A percentile compares a stretch with the other conserved stretches of the same genome.
Conservation (phyloP, 2,888 invertebrate species). For the Mesodorylaimus sp. region DNA sequence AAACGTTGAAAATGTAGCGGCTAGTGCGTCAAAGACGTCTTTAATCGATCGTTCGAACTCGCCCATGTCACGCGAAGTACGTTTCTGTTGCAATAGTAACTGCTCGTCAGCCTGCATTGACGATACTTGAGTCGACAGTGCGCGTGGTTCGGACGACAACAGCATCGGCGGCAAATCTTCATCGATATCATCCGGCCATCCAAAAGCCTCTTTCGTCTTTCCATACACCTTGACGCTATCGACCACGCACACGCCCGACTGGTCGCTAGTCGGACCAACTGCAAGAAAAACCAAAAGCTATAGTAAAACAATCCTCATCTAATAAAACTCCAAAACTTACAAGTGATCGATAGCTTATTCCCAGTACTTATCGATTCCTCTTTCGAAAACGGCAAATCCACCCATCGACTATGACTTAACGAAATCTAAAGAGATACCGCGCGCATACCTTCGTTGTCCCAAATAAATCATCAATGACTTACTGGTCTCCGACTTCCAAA, state of each 20-base stretch:
- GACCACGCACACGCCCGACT: slow-evolving; percentile 66
- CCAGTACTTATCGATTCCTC: slow-evolving; percentile 82
- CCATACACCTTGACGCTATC: slow-evolving; percentile 80
- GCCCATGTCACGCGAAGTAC: too few species aligned
- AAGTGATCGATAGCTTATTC: slow-evolving; percentile 55
- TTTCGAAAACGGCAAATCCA: slow-evolving; percentile 75
- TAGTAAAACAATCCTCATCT: not conserved
- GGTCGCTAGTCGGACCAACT: slow-evolving; percentile 38
- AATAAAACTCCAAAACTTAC: slow-evolving; percentile 18
- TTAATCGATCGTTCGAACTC: too few species aligned
- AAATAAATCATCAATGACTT: not conserved
- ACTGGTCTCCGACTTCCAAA: slow-evolving; percentile 22
- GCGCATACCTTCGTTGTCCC: too few species aligned
- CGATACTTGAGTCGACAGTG: too few species aligned
- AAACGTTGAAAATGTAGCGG: too few species aligned
- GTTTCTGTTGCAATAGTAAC: too few species aligned
- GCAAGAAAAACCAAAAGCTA: too few species aligned
- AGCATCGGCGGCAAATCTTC: too few species aligned
- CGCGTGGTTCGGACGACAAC: too few species aligned
- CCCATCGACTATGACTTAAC: slow-evolving; percentile 50
- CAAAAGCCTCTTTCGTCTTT: slow-evolving; percentile 80
- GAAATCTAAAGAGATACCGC: slow-evolving; percentile 15
- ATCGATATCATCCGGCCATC: slow-evolving; percentile 88
- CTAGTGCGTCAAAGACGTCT: too few species aligned
- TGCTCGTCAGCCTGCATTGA: too few species aligned